These are phyloP conservation scores for Trissolcus brochymenae DNA, from an alignment of 2,888 invertebrate species.

Conservation along the genomic window DNA sequence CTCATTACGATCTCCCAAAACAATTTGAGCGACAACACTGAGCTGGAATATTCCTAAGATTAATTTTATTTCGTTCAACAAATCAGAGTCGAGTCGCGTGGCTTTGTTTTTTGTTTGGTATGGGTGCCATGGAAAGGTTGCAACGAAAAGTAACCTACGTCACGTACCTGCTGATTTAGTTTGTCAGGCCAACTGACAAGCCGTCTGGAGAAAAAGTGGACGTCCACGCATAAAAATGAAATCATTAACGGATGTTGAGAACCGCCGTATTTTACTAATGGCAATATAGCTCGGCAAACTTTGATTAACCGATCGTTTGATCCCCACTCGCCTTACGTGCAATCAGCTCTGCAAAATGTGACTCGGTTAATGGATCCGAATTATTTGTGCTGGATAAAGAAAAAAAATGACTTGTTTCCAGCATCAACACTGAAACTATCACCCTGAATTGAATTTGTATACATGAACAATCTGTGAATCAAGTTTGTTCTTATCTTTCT, in stretches of 20 bases:
- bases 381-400: slow-evolving; percentile 13
- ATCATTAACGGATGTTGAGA: slow-evolving; percentile 16
- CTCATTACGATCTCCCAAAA: slow-evolving; percentile 24
- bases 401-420: slow-evolving; percentile 4
- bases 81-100: too few relatives aligned
- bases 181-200: too few relatives aligned
- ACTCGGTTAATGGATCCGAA: slow-evolving; percentile 31
- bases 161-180: too few relatives aligned
- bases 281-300: slow-evolving; percentile 39
- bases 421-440: not conserved
- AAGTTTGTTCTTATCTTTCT: not conserved
- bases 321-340: slow-evolving; percentile 42
- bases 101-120: too few relatives aligned
- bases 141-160: too few relatives aligned
- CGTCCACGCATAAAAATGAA: not conserved
- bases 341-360: slow-evolving; percentile 33
- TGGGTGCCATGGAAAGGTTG: too few relatives aligned
- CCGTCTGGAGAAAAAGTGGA: not conserved
- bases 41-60: not conserved
- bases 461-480: not conserved
- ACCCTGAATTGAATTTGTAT: not conserved
- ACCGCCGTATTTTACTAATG: slow-evolving; percentile 38
- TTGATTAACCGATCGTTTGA: slow-evolving; percentile 47
- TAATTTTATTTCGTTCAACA: too few relatives aligned
- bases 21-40: too few relatives aligned